Conservation (phyloP, 1,140 invertebrate genomes). For the Leptoteleia sp. region DNA sequence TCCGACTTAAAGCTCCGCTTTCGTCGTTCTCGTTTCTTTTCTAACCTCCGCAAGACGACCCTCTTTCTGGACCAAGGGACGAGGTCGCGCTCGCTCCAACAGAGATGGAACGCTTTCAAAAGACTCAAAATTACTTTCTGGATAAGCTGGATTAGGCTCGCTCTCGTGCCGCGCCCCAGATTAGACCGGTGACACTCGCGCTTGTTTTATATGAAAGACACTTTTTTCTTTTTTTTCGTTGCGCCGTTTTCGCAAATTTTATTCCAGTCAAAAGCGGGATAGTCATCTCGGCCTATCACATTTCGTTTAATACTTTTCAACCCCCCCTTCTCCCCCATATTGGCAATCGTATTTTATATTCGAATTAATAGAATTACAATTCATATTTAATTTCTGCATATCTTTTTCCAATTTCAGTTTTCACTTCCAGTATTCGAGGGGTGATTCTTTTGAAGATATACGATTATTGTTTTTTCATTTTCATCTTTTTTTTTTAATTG, state of each 20-base stretch:
- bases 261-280: constrained; percentile 54
- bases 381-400: too few species aligned
- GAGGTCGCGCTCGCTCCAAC: constrained; percentile 47
- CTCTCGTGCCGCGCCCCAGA: constrained; percentile 77
- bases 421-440: too few species aligned
- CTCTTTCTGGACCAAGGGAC: constrained; percentile 65
- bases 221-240: constrained; percentile 18
- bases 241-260: constrained; percentile 63
- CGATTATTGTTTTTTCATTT: too few species aligned
- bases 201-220: constrained; percentile 65
- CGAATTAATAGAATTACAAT: constrained; percentile 15
- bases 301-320: constrained; percentile 36
- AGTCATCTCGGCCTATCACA: constrained; percentile 41
- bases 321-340: too few species aligned
- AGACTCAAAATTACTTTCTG: constrained; percentile 82
- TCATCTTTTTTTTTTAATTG: too few species aligned
- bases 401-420: too few species aligned
- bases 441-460: too few species aligned
- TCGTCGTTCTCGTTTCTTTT: constrained; percentile 60
- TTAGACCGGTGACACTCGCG: constrained; percentile 78
- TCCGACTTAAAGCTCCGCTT: constrained; percentile 68
- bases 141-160: constrained; percentile 82
- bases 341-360: constrained; percentile 7
- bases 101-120: constrained; percentile 76
- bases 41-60: constrained; percentile 60